phyloP scores from a whole-genome alignment of 2,797 vertebrate genomes.

The Squalus acanthias region DNA sequence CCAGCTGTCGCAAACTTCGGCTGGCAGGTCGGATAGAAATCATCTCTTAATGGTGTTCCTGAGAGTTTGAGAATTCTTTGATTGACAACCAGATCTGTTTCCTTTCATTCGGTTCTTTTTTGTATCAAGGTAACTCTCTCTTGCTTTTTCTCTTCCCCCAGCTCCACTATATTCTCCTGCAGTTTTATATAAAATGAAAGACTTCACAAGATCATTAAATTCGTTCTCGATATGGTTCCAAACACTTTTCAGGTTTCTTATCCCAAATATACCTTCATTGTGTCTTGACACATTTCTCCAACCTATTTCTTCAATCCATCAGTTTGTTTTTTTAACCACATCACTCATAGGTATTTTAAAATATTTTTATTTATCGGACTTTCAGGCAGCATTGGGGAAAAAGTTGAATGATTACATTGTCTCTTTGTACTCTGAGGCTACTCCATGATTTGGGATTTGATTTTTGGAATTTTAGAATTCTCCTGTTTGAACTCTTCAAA shows the following conservation, averaged over 20 bases:
- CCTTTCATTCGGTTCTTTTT: neutral
- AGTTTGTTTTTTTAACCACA: neutral
- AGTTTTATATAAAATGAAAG: neutral
- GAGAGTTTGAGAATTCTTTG: slow-evolving; percentile 17
- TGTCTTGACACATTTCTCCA: neutral
- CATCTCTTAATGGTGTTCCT: neutral
- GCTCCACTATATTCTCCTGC: neutral
- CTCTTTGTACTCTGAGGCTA: too few relatives aligned
- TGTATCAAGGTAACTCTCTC: neutral
- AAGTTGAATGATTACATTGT: too few relatives aligned
- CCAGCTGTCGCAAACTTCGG: neutral
- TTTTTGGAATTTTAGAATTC: neutral
- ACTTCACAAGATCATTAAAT: slow-evolving; percentile 27
- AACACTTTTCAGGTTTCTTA: neutral
- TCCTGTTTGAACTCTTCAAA: neutral
- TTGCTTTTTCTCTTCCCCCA: neutral
- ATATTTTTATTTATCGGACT: neutral
- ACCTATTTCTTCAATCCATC: neutral
- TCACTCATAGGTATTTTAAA: neutral
- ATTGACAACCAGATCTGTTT: neutral
- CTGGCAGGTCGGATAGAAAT: neutral
- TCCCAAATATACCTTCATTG: neutral
- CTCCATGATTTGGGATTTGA: too few relatives aligned
- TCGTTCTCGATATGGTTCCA: neutral
- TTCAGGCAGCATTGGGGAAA: neutral